Evolutionary conservation across 2,888 invertebrate species (phyloP), one percentile per base, ranked within the genome.

Genomic region (Drosophila yooni): DNA sequence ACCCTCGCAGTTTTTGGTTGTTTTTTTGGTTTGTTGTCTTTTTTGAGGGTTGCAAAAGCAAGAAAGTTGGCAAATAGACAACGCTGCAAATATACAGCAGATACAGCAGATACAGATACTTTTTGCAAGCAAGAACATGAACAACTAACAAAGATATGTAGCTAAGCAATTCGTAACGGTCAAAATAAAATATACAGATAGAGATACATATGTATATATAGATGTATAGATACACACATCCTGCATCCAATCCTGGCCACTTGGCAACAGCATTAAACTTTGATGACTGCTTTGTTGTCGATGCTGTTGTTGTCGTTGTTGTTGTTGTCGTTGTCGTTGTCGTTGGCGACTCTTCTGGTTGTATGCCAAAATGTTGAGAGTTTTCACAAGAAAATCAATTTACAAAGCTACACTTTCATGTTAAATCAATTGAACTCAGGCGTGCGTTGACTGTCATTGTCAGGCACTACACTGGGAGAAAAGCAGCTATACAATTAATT

Each of bases 401-500:
- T 88, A 83, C 67, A 84, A 57, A 82, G 89, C 85, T 89, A 84
- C 89, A 86, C 89, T 89, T 86, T 86, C 85, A 83, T 83, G 90
- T 90, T 88, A 88, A 88, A 86, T 88, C 88, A 88, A 88, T 88
- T 88, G 88, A 88, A 88, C 88, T 88, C 68, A 86, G 76, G 82
- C 87, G 87, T 86, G 83, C 88, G 73, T 79, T 71, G 79, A 85
- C 70, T 88, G 89, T 70, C 88, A 88, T 74, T 85, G 74, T 78
- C 77, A 59, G 70, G 48, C n/a, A n/a, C 2, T 27, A n/a, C 38
- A 56, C 56, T 56, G 56, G 13, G 27, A 13, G 27, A 56, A 56
- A 53, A 1, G 0, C 15, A 8, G 15, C 0, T 1, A 21, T 2
- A 7, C 21, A 21, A 21, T 21, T 1, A 10, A n/a, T 40, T 40